phyloP scores from a whole-genome alignment of 2,113 vertebrate genomes.

The Hucho hucho region DNA sequence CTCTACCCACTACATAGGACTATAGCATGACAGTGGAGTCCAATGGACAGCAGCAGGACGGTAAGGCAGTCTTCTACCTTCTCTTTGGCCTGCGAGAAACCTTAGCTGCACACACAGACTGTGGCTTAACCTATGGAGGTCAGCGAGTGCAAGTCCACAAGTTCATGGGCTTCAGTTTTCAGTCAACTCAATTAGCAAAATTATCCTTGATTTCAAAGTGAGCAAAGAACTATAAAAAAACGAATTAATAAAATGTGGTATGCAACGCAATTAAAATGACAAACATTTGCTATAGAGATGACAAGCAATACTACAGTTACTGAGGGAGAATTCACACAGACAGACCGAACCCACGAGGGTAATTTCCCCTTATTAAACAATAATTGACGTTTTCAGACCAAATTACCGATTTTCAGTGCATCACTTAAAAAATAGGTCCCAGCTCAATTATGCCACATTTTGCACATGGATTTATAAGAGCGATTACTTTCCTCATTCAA shows the following conservation, averaged over 20 bases:
- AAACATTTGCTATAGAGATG: neutral
- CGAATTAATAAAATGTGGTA: neutral
- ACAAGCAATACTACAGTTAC: neutral
- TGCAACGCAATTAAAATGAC: neutral
- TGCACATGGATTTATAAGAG: constrained; percentile 7
- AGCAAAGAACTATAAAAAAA: neutral
- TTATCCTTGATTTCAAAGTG: constrained; percentile 11
- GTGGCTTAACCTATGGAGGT: neutral
- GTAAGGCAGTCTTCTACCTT: too few species aligned
- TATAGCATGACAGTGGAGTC: neutral
- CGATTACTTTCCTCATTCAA: neutral
- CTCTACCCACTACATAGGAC: neutral
- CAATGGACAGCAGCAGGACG: neutral
- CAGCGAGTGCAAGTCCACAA: too few species aligned
- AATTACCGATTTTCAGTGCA: neutral
- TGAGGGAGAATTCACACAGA: neutral
- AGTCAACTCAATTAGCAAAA: constrained; percentile 39
- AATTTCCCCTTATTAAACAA: neutral
- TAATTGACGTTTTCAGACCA: neutral
- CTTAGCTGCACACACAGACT: neutral
- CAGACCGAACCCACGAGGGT: neutral
- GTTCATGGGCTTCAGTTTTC: too few species aligned
- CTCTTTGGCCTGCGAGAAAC: neutral
- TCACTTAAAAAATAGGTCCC: neutral
- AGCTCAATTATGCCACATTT: neutral